Evolutionary conservation across 2,797 vertebrate species (phyloP).

Genomic region (Malacoraja senta): DNA sequence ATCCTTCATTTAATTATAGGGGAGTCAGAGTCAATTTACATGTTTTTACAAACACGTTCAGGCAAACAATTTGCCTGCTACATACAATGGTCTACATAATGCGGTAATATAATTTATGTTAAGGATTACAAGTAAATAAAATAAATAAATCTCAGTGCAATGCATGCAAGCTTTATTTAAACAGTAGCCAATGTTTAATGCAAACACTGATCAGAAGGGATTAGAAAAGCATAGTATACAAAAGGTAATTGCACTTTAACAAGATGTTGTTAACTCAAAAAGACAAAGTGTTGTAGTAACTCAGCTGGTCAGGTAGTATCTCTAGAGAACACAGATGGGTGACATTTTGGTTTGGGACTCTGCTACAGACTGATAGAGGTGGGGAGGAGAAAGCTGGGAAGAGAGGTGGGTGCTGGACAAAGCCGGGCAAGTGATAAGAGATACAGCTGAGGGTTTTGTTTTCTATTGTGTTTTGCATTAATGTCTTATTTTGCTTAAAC

Average conservation of each 20-base stretch:
- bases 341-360: too few relatives aligned
- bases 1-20: neutral
- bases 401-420: too few relatives aligned
- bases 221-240: neutral
- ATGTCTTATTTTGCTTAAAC: too few relatives aligned
- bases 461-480: too few relatives aligned
- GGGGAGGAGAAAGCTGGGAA: too few relatives aligned
- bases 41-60: neutral
- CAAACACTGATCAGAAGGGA: neutral
- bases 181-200: neutral
- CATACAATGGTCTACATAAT: neutral
- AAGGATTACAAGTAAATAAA: neutral
- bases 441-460: too few relatives aligned
- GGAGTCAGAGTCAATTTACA: neutral
- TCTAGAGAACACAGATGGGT: too few relatives aligned
- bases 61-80: neutral
- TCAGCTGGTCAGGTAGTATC: too few relatives aligned
- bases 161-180: neutral
- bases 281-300: too few relatives aligned
- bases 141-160: neutral
- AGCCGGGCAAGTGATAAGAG: too few relatives aligned
- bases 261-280: neutral
- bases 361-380: too few relatives aligned
- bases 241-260: neutral
- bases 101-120: neutral